These are phyloP conservation scores for Protophormia terraenovae DNA, from an alignment of 2,888 invertebrate species.

Conservation along the genomic window DNA sequence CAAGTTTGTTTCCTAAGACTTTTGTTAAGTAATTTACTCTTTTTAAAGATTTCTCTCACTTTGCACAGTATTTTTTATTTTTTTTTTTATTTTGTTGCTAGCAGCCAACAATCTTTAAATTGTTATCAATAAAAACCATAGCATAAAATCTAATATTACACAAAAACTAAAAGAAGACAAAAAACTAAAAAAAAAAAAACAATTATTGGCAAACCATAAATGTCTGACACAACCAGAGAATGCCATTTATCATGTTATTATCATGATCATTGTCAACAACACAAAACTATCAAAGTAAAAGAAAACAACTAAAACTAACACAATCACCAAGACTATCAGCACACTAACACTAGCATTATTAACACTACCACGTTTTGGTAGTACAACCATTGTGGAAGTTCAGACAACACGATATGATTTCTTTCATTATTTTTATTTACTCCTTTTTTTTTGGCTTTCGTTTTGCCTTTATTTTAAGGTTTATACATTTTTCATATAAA, in stretches of 20 bases:
- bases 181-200: slow-evolving; percentile 37
- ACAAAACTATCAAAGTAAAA: slow-evolving; percentile 56
- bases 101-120: slow-evolving; percentile 57
- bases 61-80: no score
- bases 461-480: background rate
- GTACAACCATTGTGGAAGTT: slow-evolving; percentile 42
- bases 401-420: slow-evolving; percentile 43
- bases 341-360: background rate
- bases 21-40: slow-evolving; percentile 42
- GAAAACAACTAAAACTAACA: slow-evolving; percentile 2
- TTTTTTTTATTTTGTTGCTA: background rate
- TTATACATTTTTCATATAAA: background rate
- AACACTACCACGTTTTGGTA: slow-evolving; percentile 4
- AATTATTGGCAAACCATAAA: slow-evolving; percentile 69
- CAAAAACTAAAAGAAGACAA: background rate
- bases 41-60: slow-evolving; percentile 1
- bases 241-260: slow-evolving; percentile 67
- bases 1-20: slow-evolving; percentile 55
- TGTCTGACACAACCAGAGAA: slow-evolving; percentile 67
- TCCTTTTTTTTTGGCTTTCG: slow-evolving; percentile 5
- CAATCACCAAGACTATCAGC: background rate
- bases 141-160: slow-evolving; percentile 64
- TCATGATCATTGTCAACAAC: slow-evolving; percentile 63
- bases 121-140: slow-evolving; percentile 67
- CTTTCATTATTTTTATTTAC: slow-evolving; percentile 27